These are phyloP conservation scores for Squalus acanthias DNA, from an alignment of 2,797 vertebrate species.

Conservation along the genomic window DNA sequence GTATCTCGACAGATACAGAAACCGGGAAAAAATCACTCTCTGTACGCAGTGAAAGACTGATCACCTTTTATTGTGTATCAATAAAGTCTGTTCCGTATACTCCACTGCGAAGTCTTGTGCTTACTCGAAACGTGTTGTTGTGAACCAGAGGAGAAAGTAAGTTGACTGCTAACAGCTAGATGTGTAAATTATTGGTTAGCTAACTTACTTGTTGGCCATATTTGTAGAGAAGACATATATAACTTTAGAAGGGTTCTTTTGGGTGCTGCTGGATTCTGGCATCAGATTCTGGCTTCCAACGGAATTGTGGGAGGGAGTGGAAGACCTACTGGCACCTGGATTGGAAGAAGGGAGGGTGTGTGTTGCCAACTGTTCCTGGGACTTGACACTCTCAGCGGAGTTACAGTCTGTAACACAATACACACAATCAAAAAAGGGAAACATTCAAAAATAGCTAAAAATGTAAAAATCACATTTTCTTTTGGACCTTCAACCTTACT, in stretches of 20 bases:
- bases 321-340: constrained; percentile 79
- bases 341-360: constrained; percentile 86
- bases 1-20: too few species aligned
- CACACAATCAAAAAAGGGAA: neutral
- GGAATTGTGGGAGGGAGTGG: constrained; percentile 85
- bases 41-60: too few species aligned
- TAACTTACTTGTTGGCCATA: constrained; percentile 96
- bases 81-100: too few species aligned
- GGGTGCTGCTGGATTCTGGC: constrained; percentile 75
- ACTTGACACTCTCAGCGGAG: constrained; percentile 83
- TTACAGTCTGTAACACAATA: constrained; percentile 75
- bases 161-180: neutral
- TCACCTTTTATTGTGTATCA: too few species aligned
- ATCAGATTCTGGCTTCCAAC: constrained; percentile 73
- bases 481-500: neutral
- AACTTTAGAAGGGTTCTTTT: constrained; percentile 88
- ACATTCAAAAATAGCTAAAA: neutral
- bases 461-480: neutral
- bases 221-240: constrained; percentile 98
- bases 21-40: too few species aligned
- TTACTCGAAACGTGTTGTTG: too few species aligned
- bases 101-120: too few species aligned
- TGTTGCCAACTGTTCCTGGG: constrained; percentile 74
- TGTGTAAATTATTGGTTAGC: neutral
- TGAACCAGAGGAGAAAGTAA: too few species aligned